Evolutionary conservation across 2,888 invertebrate genomes (phyloP), one percentile per base, ranked within the genome.

Genomic region (Serrognathus titanus): DNA sequence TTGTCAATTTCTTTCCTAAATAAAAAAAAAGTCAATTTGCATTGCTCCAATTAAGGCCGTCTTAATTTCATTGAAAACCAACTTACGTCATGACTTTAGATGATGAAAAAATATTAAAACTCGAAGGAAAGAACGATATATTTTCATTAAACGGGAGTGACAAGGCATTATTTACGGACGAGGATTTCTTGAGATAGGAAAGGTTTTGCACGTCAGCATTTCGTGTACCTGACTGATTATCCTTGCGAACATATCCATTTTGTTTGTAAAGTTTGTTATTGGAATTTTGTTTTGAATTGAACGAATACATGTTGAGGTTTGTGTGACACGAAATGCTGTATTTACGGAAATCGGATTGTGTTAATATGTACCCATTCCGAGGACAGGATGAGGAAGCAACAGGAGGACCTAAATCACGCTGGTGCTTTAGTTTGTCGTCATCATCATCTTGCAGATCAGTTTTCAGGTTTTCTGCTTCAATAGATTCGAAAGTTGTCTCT

Each of bases 1-100:
- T 80, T 80, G 48, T 82, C 80, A 41, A 83, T 74, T 48, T 67
- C 62, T 48, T 51, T 52, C n/a, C 55, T 53, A 48, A 53, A 37
- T 10, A 5, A 45, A 16, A 35, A 46, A 46, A 43, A 43, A 45
- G 35, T 41, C 10, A 31, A 41, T n/a, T 4, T 12, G 4, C 13
- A 11, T n/a, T 6, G 43, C 12, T 12, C 5, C 4, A 46, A 12
- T 12, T 13, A 13, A 4, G 16, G 8, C 11, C 31, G 12, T 3
- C 31, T 31, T n/a, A 36, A 13, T 31, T 31, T 5, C 2, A 31
- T 6, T 31, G 24, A 11, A 10, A 31, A 16, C 7, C 36, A 31
- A 58, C 62, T 62, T 58, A 58, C 57, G 68, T 69, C 69, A 65
- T 55, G 50, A 61, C 64, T 46, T 66, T 66, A 46, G 66, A 63